Base-by-base conservation (phyloP, 2,113 vertebrate genomes). In the Ivindomyrus marchei region DNA sequence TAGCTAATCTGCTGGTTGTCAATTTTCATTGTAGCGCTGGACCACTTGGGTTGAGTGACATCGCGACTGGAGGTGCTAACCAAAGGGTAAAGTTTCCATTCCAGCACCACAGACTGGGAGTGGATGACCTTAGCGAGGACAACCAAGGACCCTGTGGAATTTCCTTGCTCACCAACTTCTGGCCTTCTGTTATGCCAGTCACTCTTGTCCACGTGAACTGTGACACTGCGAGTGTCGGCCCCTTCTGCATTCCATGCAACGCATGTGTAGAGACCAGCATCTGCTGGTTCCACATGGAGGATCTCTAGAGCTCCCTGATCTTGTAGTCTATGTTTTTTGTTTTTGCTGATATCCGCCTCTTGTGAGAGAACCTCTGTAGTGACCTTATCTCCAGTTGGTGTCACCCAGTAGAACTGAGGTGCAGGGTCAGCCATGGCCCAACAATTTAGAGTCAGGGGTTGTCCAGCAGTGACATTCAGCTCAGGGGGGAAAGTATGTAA, bases 391-490 rank as follows among this genome's bases (percentile, higher is more conserved):
- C 96, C 96, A 1, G 94, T 95, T 2, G 96, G 96, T 0, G 96
- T 96, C 49, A 97, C 95, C 97, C 96, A 97, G 88, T 96, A 96
- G 90, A 97, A 96, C 92, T 97, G 96, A 3, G 96, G 96, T 62
- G 94, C 93, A 2, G 96, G 96, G 84, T 97, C 96, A 36, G 96
- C 95, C 4, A 95, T 95, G 0, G 96, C 96, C 92, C 95, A 95
- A 91, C 97, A 97, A 90, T 95, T 93, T 50, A 97, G 90, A 0
- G 94, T 95, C 88, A 96, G 92, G 47, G 95, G 94, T 89, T 95
- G 93, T 47, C 96, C 95, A 0, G 91, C 90, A 8, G 94, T 95
- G 90, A 96, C 89, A 10, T 96, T 96, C 47, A 97, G 88, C 70
- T 92, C 87, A 0, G 92, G 53, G 0, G 94, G 95, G n/a, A 96